Evolutionary conservation across 2,113 vertebrate genomes (phyloP).

Genomic region (Carassius gibelio): DNA sequence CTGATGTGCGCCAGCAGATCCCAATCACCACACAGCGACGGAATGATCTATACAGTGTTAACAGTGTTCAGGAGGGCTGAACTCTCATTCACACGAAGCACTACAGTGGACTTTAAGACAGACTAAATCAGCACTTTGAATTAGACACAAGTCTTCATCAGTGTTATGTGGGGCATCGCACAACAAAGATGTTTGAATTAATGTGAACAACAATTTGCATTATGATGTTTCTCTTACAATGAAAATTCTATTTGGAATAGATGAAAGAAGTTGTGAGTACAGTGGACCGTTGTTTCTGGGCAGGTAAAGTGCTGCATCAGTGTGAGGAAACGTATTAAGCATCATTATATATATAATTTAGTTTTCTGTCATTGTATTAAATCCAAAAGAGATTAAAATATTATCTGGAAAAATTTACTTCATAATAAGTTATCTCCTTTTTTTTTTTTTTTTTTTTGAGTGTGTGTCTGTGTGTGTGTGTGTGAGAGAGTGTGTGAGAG

Average conservation of each 20-base stretch:
- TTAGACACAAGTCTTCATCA: background rate
- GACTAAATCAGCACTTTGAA: background rate
- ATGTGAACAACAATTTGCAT: background rate
- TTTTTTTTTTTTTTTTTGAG: too few species aligned
- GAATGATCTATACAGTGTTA: conserved; percentile 83
- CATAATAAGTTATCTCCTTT: background rate
- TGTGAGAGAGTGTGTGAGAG: too few species aligned
- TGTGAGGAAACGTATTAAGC: background rate
- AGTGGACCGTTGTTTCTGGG: background rate
- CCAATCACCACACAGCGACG: conserved; percentile 88
- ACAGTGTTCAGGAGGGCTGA: conserved; percentile 55
- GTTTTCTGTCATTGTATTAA: background rate
- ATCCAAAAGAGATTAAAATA: background rate
- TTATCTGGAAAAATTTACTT: background rate
- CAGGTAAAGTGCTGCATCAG: background rate
- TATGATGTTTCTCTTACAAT: background rate
- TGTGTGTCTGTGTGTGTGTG: too few species aligned
- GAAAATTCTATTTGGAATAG: background rate
- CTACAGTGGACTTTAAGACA: background rate
- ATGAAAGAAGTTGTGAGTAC: background rate
- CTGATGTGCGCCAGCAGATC: conserved; percentile 90
- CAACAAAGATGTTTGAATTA: background rate
- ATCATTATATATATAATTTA: too few species aligned
- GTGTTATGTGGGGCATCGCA: background rate
- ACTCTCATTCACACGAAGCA: background rate